phyloP scores from a whole-genome alignment of 2,113 vertebrate species.

The Hydropotes inermis region DNA sequence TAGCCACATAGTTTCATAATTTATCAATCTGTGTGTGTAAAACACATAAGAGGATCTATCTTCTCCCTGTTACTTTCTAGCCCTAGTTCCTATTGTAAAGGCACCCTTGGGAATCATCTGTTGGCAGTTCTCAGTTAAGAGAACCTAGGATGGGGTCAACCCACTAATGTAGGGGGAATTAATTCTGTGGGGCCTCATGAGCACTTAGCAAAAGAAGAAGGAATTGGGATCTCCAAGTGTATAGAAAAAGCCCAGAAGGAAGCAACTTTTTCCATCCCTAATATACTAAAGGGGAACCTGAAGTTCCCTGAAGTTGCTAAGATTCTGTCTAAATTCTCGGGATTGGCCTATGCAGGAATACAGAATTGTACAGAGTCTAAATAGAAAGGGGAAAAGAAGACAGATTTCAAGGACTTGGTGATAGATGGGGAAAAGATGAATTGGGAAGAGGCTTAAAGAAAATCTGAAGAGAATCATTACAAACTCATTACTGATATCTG shows the following conservation, averaged over 20 bases:
- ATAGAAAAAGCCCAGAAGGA: not conserved
- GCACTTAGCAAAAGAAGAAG: not conserved
- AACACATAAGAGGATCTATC: not conserved
- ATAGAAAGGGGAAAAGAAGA: not conserved
- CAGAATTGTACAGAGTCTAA: not conserved
- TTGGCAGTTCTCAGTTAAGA: not conserved
- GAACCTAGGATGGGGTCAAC: not conserved
- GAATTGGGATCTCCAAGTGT: not conserved
- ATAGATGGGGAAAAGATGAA: not conserved
- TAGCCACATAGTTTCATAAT: not conserved
- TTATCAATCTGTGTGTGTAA: not conserved
- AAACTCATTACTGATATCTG: not conserved
- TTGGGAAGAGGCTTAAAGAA: not conserved
- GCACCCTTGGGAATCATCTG: not conserved
- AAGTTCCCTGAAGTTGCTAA: not conserved
- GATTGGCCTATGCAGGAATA: not conserved
- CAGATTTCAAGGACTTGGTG: not conserved
- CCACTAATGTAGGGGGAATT: not conserved
- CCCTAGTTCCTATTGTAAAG: not conserved
- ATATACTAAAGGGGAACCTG: not conserved
- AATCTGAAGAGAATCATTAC: not conserved
- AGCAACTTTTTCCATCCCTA: not conserved
- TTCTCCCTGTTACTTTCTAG: not conserved
- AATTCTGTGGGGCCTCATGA: not conserved
- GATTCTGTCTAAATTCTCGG: not conserved